A percentile compares a stretch with the other conserved stretches of the same genome.
Evolutionary conservation across 1,140 invertebrate species (phyloP).

Genomic region (Bombyx mori): DNA sequence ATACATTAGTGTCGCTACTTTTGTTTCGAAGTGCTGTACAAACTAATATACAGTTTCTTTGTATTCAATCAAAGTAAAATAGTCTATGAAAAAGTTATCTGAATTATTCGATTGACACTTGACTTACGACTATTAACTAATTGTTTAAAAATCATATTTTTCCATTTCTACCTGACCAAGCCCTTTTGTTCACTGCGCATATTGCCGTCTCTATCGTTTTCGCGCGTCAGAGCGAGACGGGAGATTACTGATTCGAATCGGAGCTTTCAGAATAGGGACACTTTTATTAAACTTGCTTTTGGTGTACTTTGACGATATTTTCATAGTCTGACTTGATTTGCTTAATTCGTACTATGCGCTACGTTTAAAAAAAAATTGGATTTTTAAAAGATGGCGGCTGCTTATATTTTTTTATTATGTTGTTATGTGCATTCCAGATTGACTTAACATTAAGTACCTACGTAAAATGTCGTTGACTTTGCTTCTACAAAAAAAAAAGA

Average conservation of each 20-base stretch:
- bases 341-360: too few species aligned
- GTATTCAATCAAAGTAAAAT: too few species aligned
- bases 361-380: too few species aligned
- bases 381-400: too few species aligned
- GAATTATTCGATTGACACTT: background rate
- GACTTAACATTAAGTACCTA: too few species aligned
- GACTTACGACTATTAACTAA: background rate
- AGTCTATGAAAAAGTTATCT: background rate
- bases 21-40: too few species aligned
- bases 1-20: too few species aligned
- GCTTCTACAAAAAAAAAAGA: too few species aligned
- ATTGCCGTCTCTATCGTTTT: slow-evolving; percentile 29
- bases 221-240: slow-evolving; percentile 12
- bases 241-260: slow-evolving; percentile 25
- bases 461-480: too few species aligned
- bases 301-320: background rate
- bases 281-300: background rate
- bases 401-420: too few species aligned
- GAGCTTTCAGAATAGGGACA: slow-evolving; percentile 37
- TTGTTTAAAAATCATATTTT: slow-evolving; percentile 12
- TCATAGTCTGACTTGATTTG: background rate
- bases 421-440: too few species aligned
- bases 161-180: slow-evolving; percentile 45
- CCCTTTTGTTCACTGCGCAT: slow-evolving; percentile 32
- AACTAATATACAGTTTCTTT: too few species aligned